Evolutionary conservation across 2,797 vertebrate genomes (phyloP).

Genomic region (Lacerta bilineata): DNA sequence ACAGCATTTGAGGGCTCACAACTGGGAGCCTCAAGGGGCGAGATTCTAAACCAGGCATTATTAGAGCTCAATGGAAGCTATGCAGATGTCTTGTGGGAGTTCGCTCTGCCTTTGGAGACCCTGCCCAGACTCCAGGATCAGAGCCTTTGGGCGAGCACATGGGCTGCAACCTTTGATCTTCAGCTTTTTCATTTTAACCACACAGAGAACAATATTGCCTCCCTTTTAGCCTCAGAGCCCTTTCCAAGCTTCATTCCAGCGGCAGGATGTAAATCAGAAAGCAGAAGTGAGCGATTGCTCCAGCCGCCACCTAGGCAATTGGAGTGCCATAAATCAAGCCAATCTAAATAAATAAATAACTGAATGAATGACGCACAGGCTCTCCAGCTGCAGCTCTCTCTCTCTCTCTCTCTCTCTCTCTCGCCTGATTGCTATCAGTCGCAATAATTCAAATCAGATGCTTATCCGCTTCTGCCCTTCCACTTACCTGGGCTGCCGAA

Average conservation of each 20-base stretch:
- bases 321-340: slow-evolving; percentile 41
- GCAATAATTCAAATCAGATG: slow-evolving; percentile 45
- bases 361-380: slow-evolving; percentile 20
- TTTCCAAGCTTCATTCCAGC: slow-evolving; percentile 14
- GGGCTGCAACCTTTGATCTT: background rate
- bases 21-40: background rate
- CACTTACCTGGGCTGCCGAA: background rate
- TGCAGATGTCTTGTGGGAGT: background rate
- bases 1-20: background rate
- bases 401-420: background rate
- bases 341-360: slow-evolving; percentile 50
- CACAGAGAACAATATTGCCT: background rate
- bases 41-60: background rate
- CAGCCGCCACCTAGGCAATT: slow-evolving; percentile 30
- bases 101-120: background rate
- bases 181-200: background rate
- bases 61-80: background rate
- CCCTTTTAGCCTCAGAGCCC: background rate
- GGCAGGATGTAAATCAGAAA: slow-evolving; percentile 41
- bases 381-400: slow-evolving; percentile 10
- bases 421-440: slow-evolving; percentile 41
- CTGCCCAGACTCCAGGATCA: background rate
- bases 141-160: background rate
- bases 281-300: slow-evolving; percentile 17
- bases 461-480: background rate